Evolutionary conservation across 2,888 invertebrate genomes (phyloP).

Genomic region (Macropis europaea): DNA sequence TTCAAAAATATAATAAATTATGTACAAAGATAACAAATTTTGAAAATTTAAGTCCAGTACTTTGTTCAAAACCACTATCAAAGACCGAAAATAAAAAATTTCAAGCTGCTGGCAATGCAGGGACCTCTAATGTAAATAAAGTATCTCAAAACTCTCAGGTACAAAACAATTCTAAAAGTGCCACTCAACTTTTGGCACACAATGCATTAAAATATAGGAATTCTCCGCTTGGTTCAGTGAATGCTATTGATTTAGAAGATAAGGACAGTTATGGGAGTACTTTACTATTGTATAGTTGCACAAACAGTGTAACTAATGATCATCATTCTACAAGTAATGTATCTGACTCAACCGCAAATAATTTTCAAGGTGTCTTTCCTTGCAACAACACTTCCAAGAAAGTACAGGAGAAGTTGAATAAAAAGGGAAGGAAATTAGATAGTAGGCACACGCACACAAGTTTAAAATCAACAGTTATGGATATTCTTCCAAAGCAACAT

Average conservation of each 20-base stretch:
- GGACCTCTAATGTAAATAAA: background rate
- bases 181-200: too few species aligned
- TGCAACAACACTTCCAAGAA: background rate
- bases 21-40: background rate
- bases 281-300: constrained; percentile 55
- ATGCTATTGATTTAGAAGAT: background rate
- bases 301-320: background rate
- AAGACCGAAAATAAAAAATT: background rate
- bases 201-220: too few species aligned
- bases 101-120: background rate
- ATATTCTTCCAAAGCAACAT: too few species aligned
- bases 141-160: too few species aligned
- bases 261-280: constrained; percentile 61
- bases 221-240: too few species aligned
- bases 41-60: background rate
- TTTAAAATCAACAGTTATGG: too few species aligned
- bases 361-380: background rate
- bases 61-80: background rate
- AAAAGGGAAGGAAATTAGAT: background rate
- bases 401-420: background rate
- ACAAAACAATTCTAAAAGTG: too few species aligned
- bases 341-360: background rate
- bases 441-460: too few species aligned
- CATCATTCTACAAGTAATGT: background rate
- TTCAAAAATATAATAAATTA: background rate